Conservation (phyloP, 1,140 invertebrate genomes). For the Macrocentrus cingulum region DNA sequence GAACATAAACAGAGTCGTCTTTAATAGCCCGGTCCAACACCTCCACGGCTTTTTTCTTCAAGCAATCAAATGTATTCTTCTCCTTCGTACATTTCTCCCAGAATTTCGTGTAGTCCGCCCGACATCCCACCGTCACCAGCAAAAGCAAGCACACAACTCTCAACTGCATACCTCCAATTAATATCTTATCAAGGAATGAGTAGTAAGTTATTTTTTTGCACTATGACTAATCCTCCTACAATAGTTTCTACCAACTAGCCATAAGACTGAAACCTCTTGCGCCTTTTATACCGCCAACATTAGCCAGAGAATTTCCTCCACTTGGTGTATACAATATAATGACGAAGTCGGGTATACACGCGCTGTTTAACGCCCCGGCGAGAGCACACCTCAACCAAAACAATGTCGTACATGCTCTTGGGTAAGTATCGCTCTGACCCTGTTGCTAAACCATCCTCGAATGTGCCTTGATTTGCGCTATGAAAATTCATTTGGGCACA, state of each 20-base stretch:
- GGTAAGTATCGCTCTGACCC: constrained; percentile 56
- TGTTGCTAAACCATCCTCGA: constrained; percentile 47
- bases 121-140: constrained; percentile 14
- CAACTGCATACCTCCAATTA: neutral
- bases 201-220: too few relatives aligned
- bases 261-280: constrained; percentile 33
- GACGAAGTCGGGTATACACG: constrained; percentile 38
- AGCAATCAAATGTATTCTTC: constrained; percentile 58
- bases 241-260: constrained; percentile 38
- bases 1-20: constrained; percentile 61
- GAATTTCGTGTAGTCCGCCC: constrained; percentile 44
- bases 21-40: constrained; percentile 60
- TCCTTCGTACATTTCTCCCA: constrained; percentile 51
- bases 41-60: constrained; percentile 60
- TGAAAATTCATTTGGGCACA: neutral
- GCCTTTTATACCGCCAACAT: constrained; percentile 42
- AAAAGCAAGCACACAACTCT: constrained; percentile 28
- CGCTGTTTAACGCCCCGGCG: constrained; percentile 54
- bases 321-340: constrained; percentile 34
- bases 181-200: too few relatives aligned
- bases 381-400: constrained; percentile 50
- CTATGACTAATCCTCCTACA: neutral
- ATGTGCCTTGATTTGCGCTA: constrained; percentile 20
- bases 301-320: constrained; percentile 15
- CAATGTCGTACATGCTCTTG: constrained; percentile 53